phyloP scores from a whole-genome alignment of 1,140 invertebrate species.

The Aphaenogaster rudis region DNA sequence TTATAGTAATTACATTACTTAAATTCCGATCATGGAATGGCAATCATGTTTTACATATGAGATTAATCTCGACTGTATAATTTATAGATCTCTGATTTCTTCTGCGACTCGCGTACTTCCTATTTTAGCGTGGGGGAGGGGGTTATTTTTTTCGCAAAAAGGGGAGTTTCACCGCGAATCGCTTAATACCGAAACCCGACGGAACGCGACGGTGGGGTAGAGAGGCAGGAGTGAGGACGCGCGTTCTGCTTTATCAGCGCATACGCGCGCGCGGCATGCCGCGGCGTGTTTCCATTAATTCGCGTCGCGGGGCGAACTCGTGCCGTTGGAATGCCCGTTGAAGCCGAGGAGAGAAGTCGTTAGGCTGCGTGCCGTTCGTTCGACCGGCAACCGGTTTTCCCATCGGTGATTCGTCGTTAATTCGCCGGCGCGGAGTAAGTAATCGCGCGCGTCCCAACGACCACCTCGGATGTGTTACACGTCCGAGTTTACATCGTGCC shows the following conservation, averaged over 20 bases:
- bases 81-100: constrained; percentile 20
- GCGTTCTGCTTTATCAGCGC: constrained; percentile 83
- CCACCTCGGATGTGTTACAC: constrained; percentile 79
- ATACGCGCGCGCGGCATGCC: constrained; percentile 74
- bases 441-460: constrained; percentile 80
- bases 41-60: neutral
- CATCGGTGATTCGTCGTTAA: constrained; percentile 84
- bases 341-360: constrained; percentile 82
- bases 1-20: constrained; percentile 1
- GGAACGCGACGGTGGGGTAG: constrained; percentile 70
- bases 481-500: constrained; percentile 69
- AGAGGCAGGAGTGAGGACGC: constrained; percentile 73
- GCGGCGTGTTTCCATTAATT: constrained; percentile 86
- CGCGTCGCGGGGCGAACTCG: constrained; percentile 83
- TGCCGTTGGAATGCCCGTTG: constrained; percentile 83
- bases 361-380: constrained; percentile 81
- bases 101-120: neutral
- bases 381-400: constrained; percentile 83
- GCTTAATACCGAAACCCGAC: constrained; percentile 46
- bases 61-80: neutral
- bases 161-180: neutral
- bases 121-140: neutral
- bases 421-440: constrained; percentile 82
- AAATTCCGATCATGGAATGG: neutral
- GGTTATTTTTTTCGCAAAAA: neutral